Evolutionary conservation across 2,888 invertebrate genomes (phyloP), one percentile per base, ranked within the genome.

Genomic region (Malthinus flaveolus): DNA sequence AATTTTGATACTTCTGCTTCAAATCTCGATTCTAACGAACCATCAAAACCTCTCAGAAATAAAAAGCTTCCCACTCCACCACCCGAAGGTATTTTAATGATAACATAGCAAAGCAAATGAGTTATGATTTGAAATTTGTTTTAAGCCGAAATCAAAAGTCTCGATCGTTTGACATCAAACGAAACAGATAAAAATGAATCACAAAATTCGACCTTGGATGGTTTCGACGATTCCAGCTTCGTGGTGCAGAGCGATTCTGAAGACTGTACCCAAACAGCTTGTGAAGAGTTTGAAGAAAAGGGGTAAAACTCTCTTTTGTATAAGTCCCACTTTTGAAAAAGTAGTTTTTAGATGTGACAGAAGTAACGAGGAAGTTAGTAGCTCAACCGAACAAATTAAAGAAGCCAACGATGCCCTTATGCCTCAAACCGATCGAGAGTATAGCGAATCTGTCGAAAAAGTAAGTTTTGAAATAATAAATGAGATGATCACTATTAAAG

Each of bases 381-480:
- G 79, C 66, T 79, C 79, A 1, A 78, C 79, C 1, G 79, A 78
- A 67, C 72, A 72, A 59, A 69, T 73, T 48, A 63, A 68, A 23
- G 63, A 68, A 8, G 68, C 64, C 54, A 68, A 71, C 15, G 73
- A 75, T 55, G 65, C 69, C 35, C 71, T 71, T 2, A 75, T 78
- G 73, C 76, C 76, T 32, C 71, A 73, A 46, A 56, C 79, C 11
- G 78, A 76, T 58, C 75, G 78, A 44, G 75, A 76, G 1, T 78
- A 77, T 60, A 75, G 76, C 63, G 79, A 79, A 66, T 73, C 76
- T 6, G 77, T 79, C 13, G 80, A 79, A 68, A 78, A 75, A 71
- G 79, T 79, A 71, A 59, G 53, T 52, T n/a, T n/a, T n/a, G n/a
- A n/a, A n/a, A n/a, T n/a, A n/a, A n/a, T n/a, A n/a, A n/a, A n/a